Percentiles rank a stretch among this genome's conserved stretches.
Evolutionary conservation across 2,113 vertebrate species (phyloP).

Genomic region (Heliornis fulica): DNA sequence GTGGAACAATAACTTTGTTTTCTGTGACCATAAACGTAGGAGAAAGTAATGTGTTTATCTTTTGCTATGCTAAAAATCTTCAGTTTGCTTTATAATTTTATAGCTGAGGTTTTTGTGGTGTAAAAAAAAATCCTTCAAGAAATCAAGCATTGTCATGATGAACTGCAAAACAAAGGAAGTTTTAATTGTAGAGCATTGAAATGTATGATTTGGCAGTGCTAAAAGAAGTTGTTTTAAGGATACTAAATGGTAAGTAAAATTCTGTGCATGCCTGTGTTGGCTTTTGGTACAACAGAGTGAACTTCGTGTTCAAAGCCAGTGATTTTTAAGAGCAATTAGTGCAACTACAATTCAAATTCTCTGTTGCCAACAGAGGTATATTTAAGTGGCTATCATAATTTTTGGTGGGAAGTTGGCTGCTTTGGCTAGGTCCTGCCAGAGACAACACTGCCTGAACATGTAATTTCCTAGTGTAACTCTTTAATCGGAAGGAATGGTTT

Average conservation of each 20-base stretch:
- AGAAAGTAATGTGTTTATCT: not conserved
- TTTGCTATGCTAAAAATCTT: not conserved
- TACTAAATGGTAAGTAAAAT: not conserved
- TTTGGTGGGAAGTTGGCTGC: not conserved
- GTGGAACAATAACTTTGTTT: not conserved
- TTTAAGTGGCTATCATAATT: not conserved
- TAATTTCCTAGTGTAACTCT: not conserved
- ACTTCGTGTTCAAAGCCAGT: not conserved
- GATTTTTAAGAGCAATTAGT: not conserved
- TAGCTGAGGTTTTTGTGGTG: not conserved
- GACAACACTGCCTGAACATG: rapidly evolving
- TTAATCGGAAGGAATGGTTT: not conserved
- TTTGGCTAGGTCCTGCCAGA: not conserved
- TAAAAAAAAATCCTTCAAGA: not conserved
- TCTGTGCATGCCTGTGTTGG: rapidly evolving
- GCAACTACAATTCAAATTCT: not conserved
- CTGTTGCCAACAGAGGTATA: not conserved
- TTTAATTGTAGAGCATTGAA: not conserved
- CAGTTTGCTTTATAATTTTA: not conserved
- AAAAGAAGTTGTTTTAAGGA: not conserved
- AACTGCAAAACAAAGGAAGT: not conserved
- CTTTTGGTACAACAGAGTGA: not conserved
- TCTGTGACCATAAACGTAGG: not conserved
- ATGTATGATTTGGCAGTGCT: not conserved
- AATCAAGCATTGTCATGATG: not conserved